A percentile compares a stretch with the other conserved stretches of the same genome.
phyloP scores from a whole-genome alignment of 2,888 invertebrate genomes.

The Trilocha varians region DNA sequence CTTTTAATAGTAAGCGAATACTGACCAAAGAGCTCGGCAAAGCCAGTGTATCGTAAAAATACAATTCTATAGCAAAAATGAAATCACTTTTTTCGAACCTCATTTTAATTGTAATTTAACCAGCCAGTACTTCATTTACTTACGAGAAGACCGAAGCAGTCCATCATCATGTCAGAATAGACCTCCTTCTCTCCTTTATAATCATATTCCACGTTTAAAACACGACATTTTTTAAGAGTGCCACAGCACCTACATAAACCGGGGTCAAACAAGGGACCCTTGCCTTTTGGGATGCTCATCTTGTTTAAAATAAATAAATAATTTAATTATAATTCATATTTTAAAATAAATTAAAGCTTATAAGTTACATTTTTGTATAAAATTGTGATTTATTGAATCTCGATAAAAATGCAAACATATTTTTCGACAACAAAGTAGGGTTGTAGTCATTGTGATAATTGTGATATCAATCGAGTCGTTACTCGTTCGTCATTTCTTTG shows the following conservation, averaged over 20 bases:
- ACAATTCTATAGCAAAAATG: too few relatives aligned
- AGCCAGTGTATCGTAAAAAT: too few relatives aligned
- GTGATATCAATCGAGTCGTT: too few relatives aligned
- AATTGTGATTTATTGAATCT: too few relatives aligned
- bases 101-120: too few relatives aligned
- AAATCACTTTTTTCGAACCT: too few relatives aligned
- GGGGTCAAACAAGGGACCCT: constrained; percentile 47
- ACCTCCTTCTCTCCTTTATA: constrained; percentile 47
- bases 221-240: constrained; percentile 50
- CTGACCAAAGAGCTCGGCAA: too few relatives aligned
- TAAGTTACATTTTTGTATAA: background rate
- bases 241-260: constrained; percentile 59
- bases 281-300: constrained; percentile 4
- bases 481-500: too few relatives aligned
- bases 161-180: constrained; percentile 60
- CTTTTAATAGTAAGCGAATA: too few relatives aligned
- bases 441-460: too few relatives aligned
- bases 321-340: background rate
- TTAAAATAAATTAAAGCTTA: background rate
- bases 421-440: too few relatives aligned
- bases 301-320: constrained; percentile 1
- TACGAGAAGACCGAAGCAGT: constrained; percentile 57
- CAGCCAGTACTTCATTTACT: constrained; percentile 11
- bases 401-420: too few relatives aligned
- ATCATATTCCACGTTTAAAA: constrained; percentile 55